Percentiles rank a stretch among this genome's conserved stretches.
Conservation (phyloP, 2,797 vertebrate species). For the Tiaroga cobitis region DNA sequence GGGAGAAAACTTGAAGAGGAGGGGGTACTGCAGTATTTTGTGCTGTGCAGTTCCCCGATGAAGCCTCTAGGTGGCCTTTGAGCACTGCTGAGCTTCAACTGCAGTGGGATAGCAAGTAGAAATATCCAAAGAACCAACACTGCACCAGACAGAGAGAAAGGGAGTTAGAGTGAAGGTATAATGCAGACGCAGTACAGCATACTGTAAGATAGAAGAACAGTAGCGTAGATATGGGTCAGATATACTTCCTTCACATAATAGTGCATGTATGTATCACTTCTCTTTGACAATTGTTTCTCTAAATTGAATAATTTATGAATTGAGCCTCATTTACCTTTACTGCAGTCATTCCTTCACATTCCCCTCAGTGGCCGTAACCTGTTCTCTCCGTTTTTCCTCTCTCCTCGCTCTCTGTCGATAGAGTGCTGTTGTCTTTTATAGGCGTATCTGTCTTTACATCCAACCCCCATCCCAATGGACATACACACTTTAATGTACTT, state of each 20-base stretch:
- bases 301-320: slow-evolving; percentile 36
- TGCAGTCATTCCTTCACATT: slow-evolving; percentile 44
- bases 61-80: slow-evolving; percentile 68
- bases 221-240: background rate
- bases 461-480: slow-evolving; percentile 34
- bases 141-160: slow-evolving; percentile 54
- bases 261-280: background rate
- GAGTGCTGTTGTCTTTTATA: slow-evolving; percentile 46
- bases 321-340: slow-evolving; percentile 41
- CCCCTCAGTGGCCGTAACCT: slow-evolving; percentile 28
- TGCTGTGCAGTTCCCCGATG: slow-evolving; percentile 63
- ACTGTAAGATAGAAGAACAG: slow-evolving; percentile 20
- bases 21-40: slow-evolving; percentile 70
- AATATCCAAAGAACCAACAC: slow-evolving; percentile 55
- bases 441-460: slow-evolving; percentile 38
- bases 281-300: background rate
- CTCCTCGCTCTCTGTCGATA: slow-evolving; percentile 33
- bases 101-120: slow-evolving; percentile 33
- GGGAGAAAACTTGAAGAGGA: slow-evolving; percentile 26
- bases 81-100: slow-evolving; percentile 63
- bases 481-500: slow-evolving; percentile 33
- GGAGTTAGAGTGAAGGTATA: slow-evolving; percentile 24
- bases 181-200: slow-evolving; percentile 43
- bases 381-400: slow-evolving; percentile 18
- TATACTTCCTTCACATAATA: background rate